Evolutionary conservation across 1,140 invertebrate species (phyloP).

Genomic region (Saccostrea cuccullata): DNA sequence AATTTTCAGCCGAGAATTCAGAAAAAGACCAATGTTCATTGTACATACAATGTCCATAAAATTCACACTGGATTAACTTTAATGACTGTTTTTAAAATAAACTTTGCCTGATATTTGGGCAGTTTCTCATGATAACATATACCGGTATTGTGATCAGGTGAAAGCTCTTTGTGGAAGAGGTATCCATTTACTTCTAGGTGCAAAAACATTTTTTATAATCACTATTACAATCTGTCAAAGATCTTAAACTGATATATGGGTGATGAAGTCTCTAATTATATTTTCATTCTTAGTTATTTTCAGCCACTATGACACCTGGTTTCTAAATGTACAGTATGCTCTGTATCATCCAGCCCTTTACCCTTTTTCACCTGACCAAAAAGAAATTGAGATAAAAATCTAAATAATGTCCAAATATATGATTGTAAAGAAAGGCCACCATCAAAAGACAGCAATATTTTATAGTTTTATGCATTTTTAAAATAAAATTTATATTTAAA

Average conservation of each 20-base stretch:
- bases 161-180: not conserved
- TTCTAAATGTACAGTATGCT: no score
- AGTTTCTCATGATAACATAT: not conserved
- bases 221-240: not conserved
- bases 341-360: no score
- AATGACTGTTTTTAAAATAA: not conserved
- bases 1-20: not conserved
- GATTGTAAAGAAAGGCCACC: no score
- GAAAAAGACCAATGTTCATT: not conserved
- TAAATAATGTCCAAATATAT: no score
- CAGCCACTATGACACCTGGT: no score
- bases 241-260: not conserved
- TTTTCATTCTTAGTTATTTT: no score
- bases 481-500: no score
- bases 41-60: conserved; percentile 10
- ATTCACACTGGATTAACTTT: conserved; percentile 27
- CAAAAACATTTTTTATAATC: not conserved
- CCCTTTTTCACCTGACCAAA: no score
- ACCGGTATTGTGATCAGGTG: not conserved
- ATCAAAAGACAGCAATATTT: no score
- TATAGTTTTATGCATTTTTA: no score
- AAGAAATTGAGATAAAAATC: no score
- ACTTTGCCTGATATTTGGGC: not conserved
- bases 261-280: no score
- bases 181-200: not conserved